Conservation (phyloP, 1,140 invertebrate species). For the Sitodiplosis mosellana region DNA sequence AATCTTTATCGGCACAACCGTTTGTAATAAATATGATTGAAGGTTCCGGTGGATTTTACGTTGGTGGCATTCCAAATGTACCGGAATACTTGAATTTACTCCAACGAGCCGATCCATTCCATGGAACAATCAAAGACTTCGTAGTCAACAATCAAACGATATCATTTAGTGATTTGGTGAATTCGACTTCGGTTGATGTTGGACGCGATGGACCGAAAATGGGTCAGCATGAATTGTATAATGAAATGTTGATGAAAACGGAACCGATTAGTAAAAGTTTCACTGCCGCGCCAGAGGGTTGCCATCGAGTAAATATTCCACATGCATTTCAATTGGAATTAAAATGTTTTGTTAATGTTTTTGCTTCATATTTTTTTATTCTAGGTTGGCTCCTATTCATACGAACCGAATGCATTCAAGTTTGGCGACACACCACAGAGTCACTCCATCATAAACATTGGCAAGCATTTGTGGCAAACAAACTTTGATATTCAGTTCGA, state of each 20-base stretch:
- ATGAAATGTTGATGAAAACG: constrained; percentile 24
- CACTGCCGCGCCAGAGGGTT: constrained; percentile 24
- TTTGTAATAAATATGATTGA: constrained; percentile 30
- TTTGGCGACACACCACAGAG: constrained; percentile 66
- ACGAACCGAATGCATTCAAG: constrained; percentile 64
- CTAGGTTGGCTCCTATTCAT: constrained; percentile 49
- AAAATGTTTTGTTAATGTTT: background rate
- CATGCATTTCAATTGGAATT: background rate
- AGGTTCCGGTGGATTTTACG: constrained; percentile 25
- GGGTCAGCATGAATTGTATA: constrained; percentile 29
- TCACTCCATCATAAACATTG: constrained; percentile 47
- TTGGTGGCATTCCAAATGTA: constrained; percentile 23
- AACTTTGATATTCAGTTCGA: constrained; percentile 61
- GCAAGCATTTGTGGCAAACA: constrained; percentile 42
- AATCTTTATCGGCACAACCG: constrained; percentile 30
- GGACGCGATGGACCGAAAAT: constrained; percentile 41
- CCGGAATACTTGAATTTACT: constrained; percentile 16
- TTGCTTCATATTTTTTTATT: constrained; percentile 23
- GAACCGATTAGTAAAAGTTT: constrained; percentile 24
- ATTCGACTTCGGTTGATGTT: constrained; percentile 50
- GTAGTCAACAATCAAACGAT: constrained; percentile 55
- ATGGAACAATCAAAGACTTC: constrained; percentile 65
- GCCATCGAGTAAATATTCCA: constrained; percentile 22
- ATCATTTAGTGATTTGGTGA: constrained; percentile 40
- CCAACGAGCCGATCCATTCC: constrained; percentile 32